These are phyloP conservation scores for Myiotriccus ornatus DNA, from an alignment of 2,797 vertebrate genomes.

Conservation along the genomic window DNA sequence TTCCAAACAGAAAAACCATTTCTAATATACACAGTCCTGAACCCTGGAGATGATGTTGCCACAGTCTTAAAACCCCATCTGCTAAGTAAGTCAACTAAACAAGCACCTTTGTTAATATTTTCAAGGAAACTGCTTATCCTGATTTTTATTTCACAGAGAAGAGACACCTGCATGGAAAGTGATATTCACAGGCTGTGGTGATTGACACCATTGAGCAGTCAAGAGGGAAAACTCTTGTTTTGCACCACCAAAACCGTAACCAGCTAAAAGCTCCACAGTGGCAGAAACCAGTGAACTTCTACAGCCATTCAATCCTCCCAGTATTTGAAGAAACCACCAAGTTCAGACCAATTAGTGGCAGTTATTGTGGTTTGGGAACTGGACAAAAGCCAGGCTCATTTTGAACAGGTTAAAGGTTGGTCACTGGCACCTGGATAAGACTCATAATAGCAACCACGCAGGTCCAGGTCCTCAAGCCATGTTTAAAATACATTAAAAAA, in stretches of 20 bases:
- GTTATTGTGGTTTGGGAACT: background rate
- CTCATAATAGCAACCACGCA: background rate
- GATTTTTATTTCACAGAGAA: background rate
- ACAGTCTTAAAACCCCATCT: background rate
- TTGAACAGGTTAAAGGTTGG: background rate
- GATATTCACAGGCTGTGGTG: background rate
- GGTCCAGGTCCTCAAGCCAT: background rate
- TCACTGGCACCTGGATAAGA: background rate
- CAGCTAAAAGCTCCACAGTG: background rate
- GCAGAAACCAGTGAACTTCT: background rate
- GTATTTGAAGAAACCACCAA: background rate
- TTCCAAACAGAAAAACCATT: background rate
- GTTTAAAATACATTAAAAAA: background rate
- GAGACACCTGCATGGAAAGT: background rate
- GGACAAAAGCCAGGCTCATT: background rate
- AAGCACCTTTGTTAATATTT: background rate
- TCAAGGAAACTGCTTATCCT: background rate
- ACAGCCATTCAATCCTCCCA: background rate
- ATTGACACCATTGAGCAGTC: background rate
- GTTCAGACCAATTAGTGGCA: background rate
- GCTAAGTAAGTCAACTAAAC: background rate
- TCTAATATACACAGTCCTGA: background rate
- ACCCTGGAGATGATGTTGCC: background rate
- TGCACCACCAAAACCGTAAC: background rate
- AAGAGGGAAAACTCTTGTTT: background rate